Percentiles rank a stretch among this genome's conserved stretches.
Conservation (phyloP, 2,113 vertebrate genomes). For the Microtus pennsylvanicus region DNA sequence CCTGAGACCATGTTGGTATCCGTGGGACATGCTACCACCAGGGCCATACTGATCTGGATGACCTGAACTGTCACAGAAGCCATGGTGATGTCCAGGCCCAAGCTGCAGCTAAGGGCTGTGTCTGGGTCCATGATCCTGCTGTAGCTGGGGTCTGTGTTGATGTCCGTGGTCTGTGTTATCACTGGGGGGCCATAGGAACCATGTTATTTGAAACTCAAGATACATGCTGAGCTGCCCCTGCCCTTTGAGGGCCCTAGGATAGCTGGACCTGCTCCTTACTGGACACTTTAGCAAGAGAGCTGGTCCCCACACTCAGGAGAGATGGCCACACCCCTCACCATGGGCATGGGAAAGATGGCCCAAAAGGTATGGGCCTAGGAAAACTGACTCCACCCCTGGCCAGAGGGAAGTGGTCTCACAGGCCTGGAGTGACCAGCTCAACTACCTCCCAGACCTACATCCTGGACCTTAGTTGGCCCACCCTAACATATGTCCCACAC, state of each 20-base stretch:
- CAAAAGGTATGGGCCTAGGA: not conserved
- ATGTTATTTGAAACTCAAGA: not conserved
- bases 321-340: not conserved
- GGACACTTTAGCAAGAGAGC: not conserved
- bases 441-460: not conserved
- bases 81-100: not conserved
- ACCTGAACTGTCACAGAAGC: not conserved
- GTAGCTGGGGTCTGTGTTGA: not conserved
- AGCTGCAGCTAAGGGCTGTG: not conserved
- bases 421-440: not conserved
- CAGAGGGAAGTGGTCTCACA: not conserved
- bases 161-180: not conserved
- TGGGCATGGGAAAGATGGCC: not conserved
- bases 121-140: not conserved
- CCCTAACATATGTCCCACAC: not conserved
- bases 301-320: not conserved
- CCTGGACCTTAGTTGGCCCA: not conserved
- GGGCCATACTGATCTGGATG: not conserved
- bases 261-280: too few relatives aligned
- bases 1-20: not conserved
- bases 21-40: not conserved
- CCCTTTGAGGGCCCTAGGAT: too few relatives aligned
- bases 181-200: not conserved
- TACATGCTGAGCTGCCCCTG: not conserved
- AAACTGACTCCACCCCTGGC: not conserved